These are phyloP conservation scores for Falco biarmicus DNA, from an alignment of 2,797 vertebrate genomes.

Conservation along the genomic window DNA sequence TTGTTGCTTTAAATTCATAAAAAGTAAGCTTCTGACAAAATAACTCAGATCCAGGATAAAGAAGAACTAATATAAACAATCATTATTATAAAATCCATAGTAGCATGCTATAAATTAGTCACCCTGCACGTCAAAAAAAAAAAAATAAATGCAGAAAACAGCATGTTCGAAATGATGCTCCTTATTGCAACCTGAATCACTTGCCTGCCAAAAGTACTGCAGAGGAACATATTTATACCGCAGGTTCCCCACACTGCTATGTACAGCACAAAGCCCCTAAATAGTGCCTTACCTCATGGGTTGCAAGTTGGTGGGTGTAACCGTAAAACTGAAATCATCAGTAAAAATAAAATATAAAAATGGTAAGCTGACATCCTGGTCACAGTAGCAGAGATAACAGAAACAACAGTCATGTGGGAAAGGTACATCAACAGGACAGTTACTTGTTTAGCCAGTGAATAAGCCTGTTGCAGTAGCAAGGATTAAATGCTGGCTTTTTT, in stretches of 20 bases:
- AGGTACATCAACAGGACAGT: background rate
- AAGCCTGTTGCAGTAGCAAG: background rate
- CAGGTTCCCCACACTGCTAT: background rate
- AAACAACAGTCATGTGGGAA: background rate
- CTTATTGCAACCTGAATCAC: background rate
- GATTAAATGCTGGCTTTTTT: background rate
- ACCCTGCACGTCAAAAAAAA: background rate
- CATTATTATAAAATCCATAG: background rate
- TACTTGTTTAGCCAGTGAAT: background rate
- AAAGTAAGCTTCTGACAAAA: background rate
- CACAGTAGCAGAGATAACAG: background rate
- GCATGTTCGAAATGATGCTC: background rate
- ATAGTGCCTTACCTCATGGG: background rate
- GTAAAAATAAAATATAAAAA: background rate
- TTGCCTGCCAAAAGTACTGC: background rate
- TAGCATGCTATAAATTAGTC: background rate
- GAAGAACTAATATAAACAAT: background rate
- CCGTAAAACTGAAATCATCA: constrained; percentile 29
- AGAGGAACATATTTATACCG: background rate
- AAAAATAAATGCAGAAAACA: background rate
- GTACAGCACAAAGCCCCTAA: background rate
- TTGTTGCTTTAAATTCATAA: background rate
- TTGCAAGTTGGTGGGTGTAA: constrained; percentile 8
- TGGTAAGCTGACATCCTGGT: background rate
- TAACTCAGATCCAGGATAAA: background rate